Conservation (phyloP, 2,888 invertebrate species). For the Papilio protenor region DNA sequence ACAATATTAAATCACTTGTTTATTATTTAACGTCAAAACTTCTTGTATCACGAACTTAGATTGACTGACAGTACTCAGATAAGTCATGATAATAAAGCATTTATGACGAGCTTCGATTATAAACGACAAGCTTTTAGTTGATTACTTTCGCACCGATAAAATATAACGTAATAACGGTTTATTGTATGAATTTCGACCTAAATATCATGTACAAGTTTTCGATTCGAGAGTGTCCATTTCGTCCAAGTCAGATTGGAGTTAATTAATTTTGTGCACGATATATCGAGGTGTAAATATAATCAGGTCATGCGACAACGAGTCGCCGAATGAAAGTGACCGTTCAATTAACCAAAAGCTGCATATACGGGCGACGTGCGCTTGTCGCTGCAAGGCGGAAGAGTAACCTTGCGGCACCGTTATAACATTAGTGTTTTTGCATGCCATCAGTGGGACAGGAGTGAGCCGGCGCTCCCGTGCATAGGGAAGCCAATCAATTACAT, state of each 20-base stretch:
- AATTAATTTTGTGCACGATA: constrained; percentile 38
- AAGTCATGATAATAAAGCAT: constrained; percentile 15
- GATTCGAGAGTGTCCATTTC: constrained; percentile 10
- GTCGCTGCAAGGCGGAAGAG: constrained; percentile 59
- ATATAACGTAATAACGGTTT: constrained; percentile 54
- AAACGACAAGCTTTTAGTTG: constrained; percentile 38
- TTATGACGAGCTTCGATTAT: constrained; percentile 12
- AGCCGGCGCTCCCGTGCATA: constrained; percentile 66
- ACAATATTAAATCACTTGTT: constrained; percentile 12
- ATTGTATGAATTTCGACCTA: constrained; percentile 34
- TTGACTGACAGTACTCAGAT: constrained; percentile 27
- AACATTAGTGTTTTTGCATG: constrained; percentile 80
- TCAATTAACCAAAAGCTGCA: constrained; percentile 45
- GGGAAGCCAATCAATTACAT: constrained; percentile 82
- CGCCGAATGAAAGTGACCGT: constrained; percentile 36
- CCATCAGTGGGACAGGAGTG: constrained; percentile 78
- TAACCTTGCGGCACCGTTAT: constrained; percentile 64
- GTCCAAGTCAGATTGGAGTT: constrained; percentile 27
- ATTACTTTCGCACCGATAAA: constrained; percentile 23
- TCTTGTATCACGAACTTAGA: constrained; percentile 57
- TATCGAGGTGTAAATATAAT: constrained; percentile 16
- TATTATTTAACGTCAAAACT: constrained; percentile 59
- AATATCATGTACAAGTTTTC: constrained; percentile 51
- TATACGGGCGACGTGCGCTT: constrained; percentile 21
- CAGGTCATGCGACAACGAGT: constrained; percentile 26